Base-by-base conservation (phyloP, 2,888 invertebrate genomes). In the Lydus trimaculatus region DNA sequence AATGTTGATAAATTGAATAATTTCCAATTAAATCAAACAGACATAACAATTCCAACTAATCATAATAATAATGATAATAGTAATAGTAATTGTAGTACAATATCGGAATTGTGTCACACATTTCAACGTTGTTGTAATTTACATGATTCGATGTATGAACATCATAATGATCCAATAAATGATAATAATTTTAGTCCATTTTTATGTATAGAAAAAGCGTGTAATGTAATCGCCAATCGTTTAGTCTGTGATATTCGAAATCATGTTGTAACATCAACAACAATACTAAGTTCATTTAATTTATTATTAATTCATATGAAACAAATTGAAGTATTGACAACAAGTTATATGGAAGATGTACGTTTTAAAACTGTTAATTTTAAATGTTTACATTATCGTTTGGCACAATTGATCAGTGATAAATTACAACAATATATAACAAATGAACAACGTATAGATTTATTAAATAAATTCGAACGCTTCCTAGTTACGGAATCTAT, bases 141-240 rank as follows among this genome's bases (percentile, higher is more conserved):
- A 73, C 82, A 86, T 0, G 85, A 86, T 9, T 86, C 87, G 31
- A 79, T n/a, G n/a, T n/a, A n/a, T n/a, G n/a, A n/a, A n/a, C n/a
- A 84, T 75, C 83, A 83, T 31, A 68, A 28, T 43, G 20, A 71
- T 60, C 58, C 36, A 9, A 56, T 67, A 31, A 67, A 72, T 20
- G 72, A 70, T 31, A 60, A 48, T 9, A 58, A 64, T 60, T 75
- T 84, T 52, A 83, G 81, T 72, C 85, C 89, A 4, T 87, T 88
- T 71, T 83, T 88, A 15, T 89, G 87, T 76, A 86, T 90, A n/a
- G 90, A 90, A 77, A 90, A 88, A 77, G 88, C 89, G 0, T 84
- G 89, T 73, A 87, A 89, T 78, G 91, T 92, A 0, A 92, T 92
- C 80, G 92, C 92, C 0, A 91, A 91, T 77, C 86, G 93, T 60